Base-by-base conservation (phyloP, 2,113 vertebrate species). In the Tauraco erythrolophus region DNA sequence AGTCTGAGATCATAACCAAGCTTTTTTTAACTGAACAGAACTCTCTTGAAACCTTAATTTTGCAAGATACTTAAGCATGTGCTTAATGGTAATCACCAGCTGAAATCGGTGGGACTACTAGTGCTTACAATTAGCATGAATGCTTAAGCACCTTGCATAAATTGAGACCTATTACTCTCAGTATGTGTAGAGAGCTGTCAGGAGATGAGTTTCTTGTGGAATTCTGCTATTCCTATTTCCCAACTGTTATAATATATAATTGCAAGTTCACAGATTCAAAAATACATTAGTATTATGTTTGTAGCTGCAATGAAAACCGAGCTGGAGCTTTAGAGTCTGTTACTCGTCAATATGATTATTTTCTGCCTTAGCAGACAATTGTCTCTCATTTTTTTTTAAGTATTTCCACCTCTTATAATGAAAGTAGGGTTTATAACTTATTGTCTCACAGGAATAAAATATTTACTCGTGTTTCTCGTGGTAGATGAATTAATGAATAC, bases 71-170 rank as follows among this genome's bases (percentile, higher is more conserved):
- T 86, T 88, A 90, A 92, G 71, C 70, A 92, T 58, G 60, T 94
- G 58, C 75, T 86, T 91, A 92, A 93, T 35, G 68, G 60, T 84
- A 92, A 97, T 88, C 82, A 88, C 57, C 30, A 88, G 51, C 70
- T 94, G 66, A 94, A 92, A 93, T n/a, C 6, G 3, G 37, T 70
- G 71, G 66, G 62, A 74, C 84, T 85, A 61, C 85, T 77, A 62
- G 6, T 39, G n/a, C 76, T 86, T 64, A 88, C 58, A 77, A 66
- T 93, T 83, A 92, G 37, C 28, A 78, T 7, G 41, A 84, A 93
- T 41, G n/a, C 41, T 74, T 92, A 86, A 92, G 71, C 50, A 96
- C 27, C 78, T 58, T 88, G 62, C 64, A 79, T 91, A 79, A 94
- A 84, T 74, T 60, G 46, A 88, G 62, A 93, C 37, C 75, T 74